Conservation (phyloP, 2,113 vertebrate genomes). For the Gasterosteus nipponicus region DNA sequence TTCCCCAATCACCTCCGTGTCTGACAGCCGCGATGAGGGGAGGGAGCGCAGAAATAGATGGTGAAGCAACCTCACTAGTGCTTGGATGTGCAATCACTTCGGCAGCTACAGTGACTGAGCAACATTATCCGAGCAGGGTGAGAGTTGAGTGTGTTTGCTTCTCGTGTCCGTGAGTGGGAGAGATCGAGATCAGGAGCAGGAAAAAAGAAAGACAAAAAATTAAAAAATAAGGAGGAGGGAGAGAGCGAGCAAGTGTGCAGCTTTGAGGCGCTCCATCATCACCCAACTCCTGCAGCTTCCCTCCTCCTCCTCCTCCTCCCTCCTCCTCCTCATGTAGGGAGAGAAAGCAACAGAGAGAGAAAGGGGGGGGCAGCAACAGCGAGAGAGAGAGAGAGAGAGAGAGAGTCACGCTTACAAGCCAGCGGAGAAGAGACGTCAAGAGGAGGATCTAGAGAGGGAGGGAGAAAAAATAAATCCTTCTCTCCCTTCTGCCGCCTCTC, state of each 20-base stretch:
- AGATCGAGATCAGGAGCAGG: conserved; percentile 56
- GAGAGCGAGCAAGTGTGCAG: conserved; percentile 76
- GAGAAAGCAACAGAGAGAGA: conserved; percentile 55
- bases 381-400: conserved; percentile 56
- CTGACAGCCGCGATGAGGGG: conserved; percentile 45
- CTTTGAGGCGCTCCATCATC: conserved; percentile 86
- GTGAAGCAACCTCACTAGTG: conserved; percentile 45
- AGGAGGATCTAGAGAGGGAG: conserved; percentile 75
- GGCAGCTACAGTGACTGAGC: conserved; percentile 59
- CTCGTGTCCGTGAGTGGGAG: conserved; percentile 47
- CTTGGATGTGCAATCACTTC: conserved; percentile 62
- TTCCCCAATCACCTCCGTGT: conserved; percentile 57
- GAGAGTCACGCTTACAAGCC: conserved; percentile 79
- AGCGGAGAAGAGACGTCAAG: conserved; percentile 79
- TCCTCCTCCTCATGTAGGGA: conserved; percentile 77
- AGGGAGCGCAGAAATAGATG: conserved; percentile 15
- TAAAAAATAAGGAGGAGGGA: conserved; percentile 61
- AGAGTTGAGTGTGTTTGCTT: conserved; percentile 28
- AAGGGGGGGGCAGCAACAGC: conserved; percentile 55
- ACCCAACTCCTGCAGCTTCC: conserved; percentile 85
- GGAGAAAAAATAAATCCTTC: conserved; percentile 61
- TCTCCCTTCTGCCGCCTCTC: conserved; percentile 69
- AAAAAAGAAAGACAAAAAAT: conserved; percentile 27
- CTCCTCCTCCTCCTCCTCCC: conserved; percentile 83
- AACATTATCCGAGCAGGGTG: conserved; percentile 50